These are phyloP conservation scores for Nannoperca obscura DNA, from an alignment of 2,797 vertebrate genomes.

Conservation along the genomic window DNA sequence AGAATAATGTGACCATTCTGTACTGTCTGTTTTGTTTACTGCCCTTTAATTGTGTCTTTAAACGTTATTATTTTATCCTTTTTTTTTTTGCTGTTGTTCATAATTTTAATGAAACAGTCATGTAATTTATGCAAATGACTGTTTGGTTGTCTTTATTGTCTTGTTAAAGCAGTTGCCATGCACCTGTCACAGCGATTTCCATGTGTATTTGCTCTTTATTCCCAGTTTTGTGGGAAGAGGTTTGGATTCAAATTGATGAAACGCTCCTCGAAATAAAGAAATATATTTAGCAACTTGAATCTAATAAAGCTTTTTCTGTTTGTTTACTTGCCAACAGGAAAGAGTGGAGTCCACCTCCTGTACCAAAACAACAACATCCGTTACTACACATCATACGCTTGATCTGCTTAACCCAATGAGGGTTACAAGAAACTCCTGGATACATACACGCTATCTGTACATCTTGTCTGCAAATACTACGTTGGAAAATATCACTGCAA, in stretches of 20 bases:
- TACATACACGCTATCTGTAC: constrained; percentile 13
- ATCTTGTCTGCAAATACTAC: constrained; percentile 20
- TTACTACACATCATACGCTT: constrained; percentile 6
- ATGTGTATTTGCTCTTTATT: not conserved
- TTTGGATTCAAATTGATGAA: not conserved
- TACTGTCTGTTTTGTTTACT: not conserved
- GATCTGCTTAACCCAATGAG: constrained; percentile 30
- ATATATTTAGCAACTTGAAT: constrained; percentile 1
- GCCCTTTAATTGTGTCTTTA: not conserved
- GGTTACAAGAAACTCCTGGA: constrained; percentile 21
- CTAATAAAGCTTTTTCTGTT: constrained; percentile 24
- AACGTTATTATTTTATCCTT: too few relatives aligned
- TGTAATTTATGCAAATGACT: not conserved
- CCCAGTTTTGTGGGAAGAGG: constrained; percentile 4
- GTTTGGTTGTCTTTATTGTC: not conserved
- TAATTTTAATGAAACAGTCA: not conserved
- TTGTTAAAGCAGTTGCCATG: not conserved
- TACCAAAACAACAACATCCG: constrained; percentile 43
- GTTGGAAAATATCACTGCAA: not conserved
- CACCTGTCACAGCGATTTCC: not conserved
- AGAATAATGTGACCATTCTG: not conserved
- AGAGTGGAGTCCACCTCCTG: constrained; percentile 2
- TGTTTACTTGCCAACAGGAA: constrained; percentile 34
- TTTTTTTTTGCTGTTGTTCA: not conserved
- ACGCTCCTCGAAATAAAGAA: not conserved